A percentile compares a stretch with the other conserved stretches of the same genome.
phyloP scores from a whole-genome alignment of 2,797 vertebrate genomes.

The Pseudotriccus pelzelni region DNA sequence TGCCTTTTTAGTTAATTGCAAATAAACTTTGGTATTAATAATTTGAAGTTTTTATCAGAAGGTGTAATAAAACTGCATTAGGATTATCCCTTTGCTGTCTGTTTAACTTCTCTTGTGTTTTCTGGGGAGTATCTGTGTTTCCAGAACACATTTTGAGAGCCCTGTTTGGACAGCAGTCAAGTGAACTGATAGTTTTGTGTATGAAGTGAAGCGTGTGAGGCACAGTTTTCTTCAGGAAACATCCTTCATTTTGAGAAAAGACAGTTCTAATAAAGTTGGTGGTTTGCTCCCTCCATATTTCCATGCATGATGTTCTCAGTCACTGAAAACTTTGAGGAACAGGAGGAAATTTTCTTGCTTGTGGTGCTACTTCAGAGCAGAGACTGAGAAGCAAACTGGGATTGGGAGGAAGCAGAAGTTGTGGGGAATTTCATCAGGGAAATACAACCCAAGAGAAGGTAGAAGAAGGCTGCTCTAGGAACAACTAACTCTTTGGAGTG shows the following conservation, averaged over 20 bases:
- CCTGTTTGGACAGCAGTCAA: not conserved
- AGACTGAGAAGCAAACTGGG: not conserved
- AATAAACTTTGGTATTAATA: not conserved
- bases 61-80: not conserved
- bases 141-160: not conserved
- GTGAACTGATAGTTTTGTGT: not conserved
- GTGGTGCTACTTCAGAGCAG: not conserved
- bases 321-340: not conserved
- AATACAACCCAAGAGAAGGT: not conserved
- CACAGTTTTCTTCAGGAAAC: not conserved
- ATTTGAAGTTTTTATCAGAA: not conserved
- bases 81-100: not conserved
- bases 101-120: not conserved
- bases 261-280: not conserved
- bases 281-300: not conserved
- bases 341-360: not conserved
- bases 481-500: not conserved
- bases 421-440: fast-evolving
- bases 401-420: not conserved
- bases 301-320: not conserved
- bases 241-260: not conserved
- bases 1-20: not conserved
- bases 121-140: not conserved
- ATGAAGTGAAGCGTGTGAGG: not conserved
- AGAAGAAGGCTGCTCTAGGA: not conserved